Conservation (phyloP, 2,797 vertebrate species). For the Characodon lateralis region DNA sequence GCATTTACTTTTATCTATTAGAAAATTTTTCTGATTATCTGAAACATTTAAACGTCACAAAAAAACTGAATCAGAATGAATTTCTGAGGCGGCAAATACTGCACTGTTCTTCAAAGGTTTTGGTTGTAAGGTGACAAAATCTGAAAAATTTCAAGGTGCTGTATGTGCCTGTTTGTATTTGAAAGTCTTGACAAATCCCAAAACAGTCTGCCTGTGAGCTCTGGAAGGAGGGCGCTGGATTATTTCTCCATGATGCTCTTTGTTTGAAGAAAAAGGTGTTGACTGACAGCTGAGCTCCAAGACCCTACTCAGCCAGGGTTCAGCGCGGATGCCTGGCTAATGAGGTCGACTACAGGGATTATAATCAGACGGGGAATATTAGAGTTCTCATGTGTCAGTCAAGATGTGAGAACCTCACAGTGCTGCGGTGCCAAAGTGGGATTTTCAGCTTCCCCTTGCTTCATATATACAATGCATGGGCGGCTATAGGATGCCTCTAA, state of each 20-base stretch:
- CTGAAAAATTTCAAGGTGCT: not conserved
- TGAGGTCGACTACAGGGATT: conserved; percentile 82
- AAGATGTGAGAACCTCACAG: conserved; percentile 76
- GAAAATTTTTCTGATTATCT: not conserved
- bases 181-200: conserved; percentile 60
- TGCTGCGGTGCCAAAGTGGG: conserved; percentile 56
- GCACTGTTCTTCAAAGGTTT: too few relatives aligned
- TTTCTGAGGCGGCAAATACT: not conserved
- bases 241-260: conserved; percentile 76
- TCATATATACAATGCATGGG: conserved; percentile 74
- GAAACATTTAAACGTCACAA: not conserved
- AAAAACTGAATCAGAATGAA: not conserved
- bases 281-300: conserved; percentile 81
- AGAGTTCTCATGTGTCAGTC: conserved; percentile 81
- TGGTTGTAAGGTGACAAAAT: not conserved
- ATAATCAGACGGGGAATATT: conserved; percentile 83
- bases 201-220: conserved; percentile 59
- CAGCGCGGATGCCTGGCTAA: conserved; percentile 83
- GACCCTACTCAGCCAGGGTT: conserved; percentile 81
- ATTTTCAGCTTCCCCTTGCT: conserved; percentile 65
- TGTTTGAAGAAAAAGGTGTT: conserved; percentile 81
- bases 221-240: conserved; percentile 63
- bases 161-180: conserved; percentile 37
- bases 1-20: not conserved
- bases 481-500: conserved; percentile 55